Evolutionary conservation across 2,113 vertebrate species (phyloP), one percentile per base, ranked within the genome.

Genomic region (Ptyas mucosa): DNA sequence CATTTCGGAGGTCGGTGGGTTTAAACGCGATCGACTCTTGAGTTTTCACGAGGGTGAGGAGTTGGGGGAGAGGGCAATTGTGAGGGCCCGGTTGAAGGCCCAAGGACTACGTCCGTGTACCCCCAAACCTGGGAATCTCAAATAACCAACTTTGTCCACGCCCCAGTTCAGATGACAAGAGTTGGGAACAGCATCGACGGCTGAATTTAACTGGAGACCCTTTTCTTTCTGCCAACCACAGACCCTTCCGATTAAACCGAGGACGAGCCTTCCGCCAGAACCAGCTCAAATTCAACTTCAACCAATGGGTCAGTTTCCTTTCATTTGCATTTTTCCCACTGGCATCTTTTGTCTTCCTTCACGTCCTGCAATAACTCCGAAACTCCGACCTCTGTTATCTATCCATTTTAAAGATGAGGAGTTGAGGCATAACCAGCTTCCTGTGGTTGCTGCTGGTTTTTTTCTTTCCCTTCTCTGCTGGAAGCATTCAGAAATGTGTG

Each of bases 231-330:
- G 91, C 85, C 88, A 8, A 43, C 86, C 46, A 5, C 90, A 97
- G 96, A 91, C 91, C 93, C 90, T 95, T 96, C 95, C 9, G 12
- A 54, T 81, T 95, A 58, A 93, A 96, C 92, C 94, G 95, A 87
- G 90, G 93, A 64, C 91, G 91, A 57, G 91, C 43, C 1, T 97
- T 97, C 94, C 94, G 95, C 91, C 95, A 97, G 93, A 96, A 89
- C 55, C 87, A 55, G 23, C 39, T 55, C 53, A 95, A 11, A 24
- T 94, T 96, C 52, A 97, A 96, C 93, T 95, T 95, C 46, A 96
- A 96, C 94, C 94, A 85, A 96, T 91, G 52, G 92, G 98, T 98
- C 92, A 97, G 97, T 97, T 49, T 87, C 0, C 75, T 81, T 21
- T 21, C 69, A 3, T 92, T 39, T 9, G 29, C 49, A 52, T 53